Evolutionary conservation across 2,888 invertebrate species (phyloP).

Genomic region (Philereme transversata): DNA sequence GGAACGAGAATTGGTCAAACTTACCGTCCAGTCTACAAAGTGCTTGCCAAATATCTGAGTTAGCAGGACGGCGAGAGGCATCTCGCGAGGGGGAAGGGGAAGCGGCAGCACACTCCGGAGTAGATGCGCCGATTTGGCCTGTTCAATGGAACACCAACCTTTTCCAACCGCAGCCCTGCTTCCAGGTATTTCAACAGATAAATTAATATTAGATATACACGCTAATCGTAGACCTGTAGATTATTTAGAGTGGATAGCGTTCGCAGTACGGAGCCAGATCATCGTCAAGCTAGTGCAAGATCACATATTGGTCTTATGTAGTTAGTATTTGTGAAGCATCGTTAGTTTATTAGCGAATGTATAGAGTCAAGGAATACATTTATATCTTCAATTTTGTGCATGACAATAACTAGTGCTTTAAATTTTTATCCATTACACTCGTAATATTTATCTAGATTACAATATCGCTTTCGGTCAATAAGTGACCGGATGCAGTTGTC

Average conservation of each 20-base stretch:
- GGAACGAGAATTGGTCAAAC: slow-evolving; percentile 85
- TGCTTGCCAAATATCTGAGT: slow-evolving; percentile 86
- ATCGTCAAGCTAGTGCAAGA: slow-evolving; percentile 47
- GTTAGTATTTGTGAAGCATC: slow-evolving; percentile 50
- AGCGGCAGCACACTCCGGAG: slow-evolving; percentile 44
- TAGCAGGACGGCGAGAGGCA: slow-evolving; percentile 60
- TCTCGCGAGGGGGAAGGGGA: slow-evolving; percentile 52
- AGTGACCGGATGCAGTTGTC: slow-evolving; percentile 16
- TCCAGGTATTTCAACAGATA: slow-evolving; percentile 84
- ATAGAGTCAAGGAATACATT: slow-evolving; percentile 39
- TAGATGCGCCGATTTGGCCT: slow-evolving; percentile 71
- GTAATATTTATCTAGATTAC: slow-evolving; percentile 32
- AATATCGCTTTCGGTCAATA: not conserved
- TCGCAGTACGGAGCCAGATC: slow-evolving; percentile 46
- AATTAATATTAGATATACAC: slow-evolving; percentile 70
- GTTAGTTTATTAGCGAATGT: slow-evolving; percentile 45
- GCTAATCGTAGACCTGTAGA: slow-evolving; percentile 56
- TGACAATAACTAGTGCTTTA: slow-evolving; percentile 81
- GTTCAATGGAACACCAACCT: slow-evolving; percentile 72
- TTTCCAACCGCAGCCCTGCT: slow-evolving; percentile 80
- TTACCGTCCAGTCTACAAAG: slow-evolving; percentile 86
- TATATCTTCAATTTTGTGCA: slow-evolving; percentile 61
- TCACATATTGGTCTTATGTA: slow-evolving; percentile 64
- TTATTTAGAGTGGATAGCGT: slow-evolving; percentile 52
- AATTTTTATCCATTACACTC: slow-evolving; percentile 52